Evolutionary conservation across 2,113 vertebrate species (phyloP), one percentile per base, ranked within the genome.

Genomic region (Phyllostomus hastatus): DNA sequence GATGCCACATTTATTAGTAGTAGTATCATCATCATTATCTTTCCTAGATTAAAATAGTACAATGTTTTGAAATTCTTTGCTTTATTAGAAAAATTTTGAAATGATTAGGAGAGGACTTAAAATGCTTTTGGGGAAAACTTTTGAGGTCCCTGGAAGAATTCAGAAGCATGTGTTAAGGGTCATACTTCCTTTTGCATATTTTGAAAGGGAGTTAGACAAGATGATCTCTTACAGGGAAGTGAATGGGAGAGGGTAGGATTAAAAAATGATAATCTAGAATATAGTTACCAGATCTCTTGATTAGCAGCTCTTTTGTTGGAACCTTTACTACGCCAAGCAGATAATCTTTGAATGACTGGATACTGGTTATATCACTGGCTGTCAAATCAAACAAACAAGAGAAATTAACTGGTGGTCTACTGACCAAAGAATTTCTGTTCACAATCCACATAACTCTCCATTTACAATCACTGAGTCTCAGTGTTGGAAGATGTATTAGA

Each of bases 301-400:
- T 78, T 69, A 99, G 97, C 57, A 99, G 97, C 10, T 98, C 98
- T 98, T 96, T 98, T 50, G 98, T 98, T 28, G 98, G 98, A 95
- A 99, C 1, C 15, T 96, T 98, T 90, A 98, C 98, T 61, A 97
- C 94, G 96, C 99, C 99, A 61, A 99, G 98, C 5, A 98, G 97
- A 93, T 97, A 97, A 59, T 99, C 98, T 91, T 92, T 97, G 22
- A 96, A 95, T 14, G 98, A 57, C 6, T 91, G 96, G 61, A 96
- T 92, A 96, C 88, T 94, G 92, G 66, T 1, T 20, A 75, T 72
- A 67, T 84, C 89, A 28, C 94, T 69, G 72, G 85, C 98, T 98
- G 73, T 66, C 96, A 97, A 97, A 96, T 79, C 24, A 96, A 98
- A 67, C 59, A 94, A 88, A 35, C 94, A 2, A 86, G n/a, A 90